phyloP scores from a whole-genome alignment of 2,113 vertebrate species.

The Hepsetus odoe region DNA sequence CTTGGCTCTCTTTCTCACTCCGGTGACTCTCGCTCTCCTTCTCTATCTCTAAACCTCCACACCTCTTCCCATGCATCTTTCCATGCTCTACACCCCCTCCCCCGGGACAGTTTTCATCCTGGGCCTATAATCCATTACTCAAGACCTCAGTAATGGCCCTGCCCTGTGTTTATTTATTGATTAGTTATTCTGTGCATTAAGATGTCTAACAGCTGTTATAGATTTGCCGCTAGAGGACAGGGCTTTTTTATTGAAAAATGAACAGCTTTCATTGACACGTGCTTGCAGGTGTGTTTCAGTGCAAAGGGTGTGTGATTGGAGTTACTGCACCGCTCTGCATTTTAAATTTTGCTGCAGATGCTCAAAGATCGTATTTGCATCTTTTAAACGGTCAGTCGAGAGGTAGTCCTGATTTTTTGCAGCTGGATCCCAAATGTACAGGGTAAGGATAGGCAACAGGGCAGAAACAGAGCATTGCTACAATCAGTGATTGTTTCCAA shows the following conservation, averaged over 20 bases:
- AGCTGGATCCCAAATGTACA: too few species aligned
- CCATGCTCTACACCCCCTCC: background rate
- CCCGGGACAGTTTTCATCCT: constrained; percentile 20
- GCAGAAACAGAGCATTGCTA: too few species aligned
- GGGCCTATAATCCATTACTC: constrained; percentile 57
- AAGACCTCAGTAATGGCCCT: constrained; percentile 42
- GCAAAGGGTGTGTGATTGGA: constrained; percentile 25
- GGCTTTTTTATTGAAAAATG: constrained; percentile 67
- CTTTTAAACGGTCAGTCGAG: too few species aligned
- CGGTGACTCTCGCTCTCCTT: background rate
- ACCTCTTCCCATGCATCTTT: background rate
- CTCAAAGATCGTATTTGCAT: too few species aligned
- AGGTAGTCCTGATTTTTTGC: background rate
- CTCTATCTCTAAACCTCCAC: background rate
- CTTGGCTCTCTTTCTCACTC: background rate
- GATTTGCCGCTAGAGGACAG: constrained; percentile 56
- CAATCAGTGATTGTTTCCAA: too few species aligned
- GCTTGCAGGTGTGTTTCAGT: background rate
- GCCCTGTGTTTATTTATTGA: constrained; percentile 67
- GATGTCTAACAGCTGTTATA: constrained; percentile 57
- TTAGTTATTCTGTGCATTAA: constrained; percentile 59
- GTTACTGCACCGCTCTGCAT: constrained; percentile 1
- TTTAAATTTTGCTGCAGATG: background rate
- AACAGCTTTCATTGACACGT: constrained; percentile 20
- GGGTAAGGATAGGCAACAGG: too few species aligned